phyloP scores from a whole-genome alignment of 2,113 vertebrate genomes.

The Marmota flaviventris region DNA sequence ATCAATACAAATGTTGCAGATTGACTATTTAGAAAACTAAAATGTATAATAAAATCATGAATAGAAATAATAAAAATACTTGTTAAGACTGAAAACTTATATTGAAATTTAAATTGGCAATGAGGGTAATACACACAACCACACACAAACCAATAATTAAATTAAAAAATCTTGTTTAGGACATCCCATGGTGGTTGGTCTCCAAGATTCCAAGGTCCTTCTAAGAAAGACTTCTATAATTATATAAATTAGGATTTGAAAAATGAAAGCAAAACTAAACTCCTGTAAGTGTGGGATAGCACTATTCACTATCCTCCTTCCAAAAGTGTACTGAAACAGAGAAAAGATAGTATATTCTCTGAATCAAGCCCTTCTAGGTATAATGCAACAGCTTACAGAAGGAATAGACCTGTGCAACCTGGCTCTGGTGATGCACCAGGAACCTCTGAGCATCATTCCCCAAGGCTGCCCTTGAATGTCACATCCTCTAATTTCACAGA shows the following conservation, averaged over 20 bases:
- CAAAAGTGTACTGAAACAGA: background rate
- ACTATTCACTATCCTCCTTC: background rate
- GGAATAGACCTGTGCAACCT: background rate
- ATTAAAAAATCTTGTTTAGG: too few species aligned
- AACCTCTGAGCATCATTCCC: background rate
- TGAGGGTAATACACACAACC: too few species aligned
- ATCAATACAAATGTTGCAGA: background rate
- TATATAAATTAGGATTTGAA: background rate
- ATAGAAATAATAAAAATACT: background rate
- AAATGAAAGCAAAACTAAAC: constrained; percentile 33
- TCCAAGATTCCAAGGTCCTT: background rate
- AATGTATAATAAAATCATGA: background rate
- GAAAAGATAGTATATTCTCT: background rate
- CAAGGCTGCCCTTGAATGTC: background rate
- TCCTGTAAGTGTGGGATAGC: background rate
- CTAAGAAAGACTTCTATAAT: background rate
- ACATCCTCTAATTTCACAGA: background rate
- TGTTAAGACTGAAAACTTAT: background rate
- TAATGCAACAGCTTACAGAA: background rate
- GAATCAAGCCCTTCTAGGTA: background rate
- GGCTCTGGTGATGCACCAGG: background rate
- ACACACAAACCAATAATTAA: too few species aligned
- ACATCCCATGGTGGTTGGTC: background rate
- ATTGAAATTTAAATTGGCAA: background rate
- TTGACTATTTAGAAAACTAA: background rate